These are phyloP conservation scores for Chaetogeoica ovagalla DNA, from an alignment of 2,888 invertebrate genomes.

Conservation along the genomic window DNA sequence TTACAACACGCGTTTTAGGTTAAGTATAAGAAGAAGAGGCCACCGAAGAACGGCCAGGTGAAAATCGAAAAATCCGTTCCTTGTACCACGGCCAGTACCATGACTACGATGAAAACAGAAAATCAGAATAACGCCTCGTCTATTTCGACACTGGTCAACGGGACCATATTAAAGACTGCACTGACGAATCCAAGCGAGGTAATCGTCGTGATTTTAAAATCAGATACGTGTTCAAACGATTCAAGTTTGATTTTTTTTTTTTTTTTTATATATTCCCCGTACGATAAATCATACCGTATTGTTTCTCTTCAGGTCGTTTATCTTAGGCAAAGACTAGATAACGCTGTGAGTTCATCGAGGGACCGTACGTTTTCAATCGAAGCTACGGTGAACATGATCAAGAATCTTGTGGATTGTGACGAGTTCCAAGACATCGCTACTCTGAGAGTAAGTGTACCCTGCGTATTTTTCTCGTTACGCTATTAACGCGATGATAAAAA, in stretches of 20 bases:
- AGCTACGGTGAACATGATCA: slow-evolving; percentile 84
- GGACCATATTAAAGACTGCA: slow-evolving; percentile 91
- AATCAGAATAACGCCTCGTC: slow-evolving; percentile 40
- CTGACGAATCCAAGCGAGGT: slow-evolving; percentile 90
- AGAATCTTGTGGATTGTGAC: slow-evolving; percentile 92
- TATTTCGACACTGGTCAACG: slow-evolving; percentile 69
- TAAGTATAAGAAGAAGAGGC: slow-evolving; percentile 95
- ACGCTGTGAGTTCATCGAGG: slow-evolving; percentile 80
- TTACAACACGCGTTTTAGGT: slow-evolving; percentile 63
- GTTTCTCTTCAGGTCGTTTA: slow-evolving; percentile 72
- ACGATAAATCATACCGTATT: too few relatives aligned
- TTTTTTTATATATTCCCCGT: neutral
- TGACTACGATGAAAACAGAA: slow-evolving; percentile 50
- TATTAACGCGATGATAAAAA: neutral
- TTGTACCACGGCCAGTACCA: slow-evolving; percentile 52
- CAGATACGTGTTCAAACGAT: neutral
- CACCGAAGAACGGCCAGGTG: slow-evolving; percentile 63
- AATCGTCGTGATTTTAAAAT: slow-evolving; percentile 56
- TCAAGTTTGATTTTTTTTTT: neutral
- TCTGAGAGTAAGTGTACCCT: slow-evolving; percentile 62
- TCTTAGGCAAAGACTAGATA: slow-evolving; percentile 83
- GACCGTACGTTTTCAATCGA: slow-evolving; percentile 83
- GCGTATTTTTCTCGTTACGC: too few relatives aligned
- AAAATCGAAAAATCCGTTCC: slow-evolving; percentile 60
- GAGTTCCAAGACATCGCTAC: slow-evolving; percentile 96